phyloP scores from a whole-genome alignment of 37 sponge, comb jelly and placozoan species.

The Ephydatia muelleri region DNA sequence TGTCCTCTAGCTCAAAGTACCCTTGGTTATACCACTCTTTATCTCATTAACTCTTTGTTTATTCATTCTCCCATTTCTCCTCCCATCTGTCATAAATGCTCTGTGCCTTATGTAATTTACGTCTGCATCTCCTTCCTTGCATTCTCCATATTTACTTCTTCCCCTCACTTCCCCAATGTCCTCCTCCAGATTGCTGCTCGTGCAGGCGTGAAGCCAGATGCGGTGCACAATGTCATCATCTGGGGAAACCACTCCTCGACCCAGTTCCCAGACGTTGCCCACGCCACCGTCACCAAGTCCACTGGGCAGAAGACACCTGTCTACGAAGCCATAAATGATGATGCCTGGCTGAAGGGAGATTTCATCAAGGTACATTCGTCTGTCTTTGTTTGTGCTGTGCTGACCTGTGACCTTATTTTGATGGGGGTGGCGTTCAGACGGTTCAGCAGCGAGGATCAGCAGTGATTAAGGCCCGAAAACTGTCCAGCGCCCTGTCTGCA shows the following conservation, averaged over 20 bases:
- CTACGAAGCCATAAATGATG: constrained; percentile 81
- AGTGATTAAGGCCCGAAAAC: constrained; percentile 90
- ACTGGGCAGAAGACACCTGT: constrained; percentile 44
- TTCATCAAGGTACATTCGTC: constrained; percentile 78
- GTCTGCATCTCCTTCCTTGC: background rate
- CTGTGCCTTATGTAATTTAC: too few species aligned
- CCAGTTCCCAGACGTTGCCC: constrained; percentile 95
- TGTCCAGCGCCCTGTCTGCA: constrained; percentile 97
- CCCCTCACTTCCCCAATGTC: background rate
- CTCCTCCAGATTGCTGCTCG: constrained; percentile 69
- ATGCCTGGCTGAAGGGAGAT: constrained; percentile 96
- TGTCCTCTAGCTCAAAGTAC: too few species aligned
- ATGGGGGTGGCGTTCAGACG: constrained; percentile 53
- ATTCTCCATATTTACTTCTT: background rate
- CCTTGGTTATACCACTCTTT: too few species aligned
- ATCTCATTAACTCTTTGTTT: background rate
- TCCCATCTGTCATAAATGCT: background rate
- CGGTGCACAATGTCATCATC: constrained; percentile 91
- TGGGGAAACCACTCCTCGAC: constrained; percentile 99
- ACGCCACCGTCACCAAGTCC: constrained; percentile 56
- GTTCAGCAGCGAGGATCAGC: constrained; percentile 95
- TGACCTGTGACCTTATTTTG: background rate
- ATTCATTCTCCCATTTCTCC: background rate
- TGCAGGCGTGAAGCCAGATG: constrained; percentile 49
- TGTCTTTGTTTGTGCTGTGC: background rate